These are phyloP conservation scores for Cephalopholis sonnerati DNA, from an alignment of 2,113 vertebrate genomes.

Conservation along the genomic window DNA sequence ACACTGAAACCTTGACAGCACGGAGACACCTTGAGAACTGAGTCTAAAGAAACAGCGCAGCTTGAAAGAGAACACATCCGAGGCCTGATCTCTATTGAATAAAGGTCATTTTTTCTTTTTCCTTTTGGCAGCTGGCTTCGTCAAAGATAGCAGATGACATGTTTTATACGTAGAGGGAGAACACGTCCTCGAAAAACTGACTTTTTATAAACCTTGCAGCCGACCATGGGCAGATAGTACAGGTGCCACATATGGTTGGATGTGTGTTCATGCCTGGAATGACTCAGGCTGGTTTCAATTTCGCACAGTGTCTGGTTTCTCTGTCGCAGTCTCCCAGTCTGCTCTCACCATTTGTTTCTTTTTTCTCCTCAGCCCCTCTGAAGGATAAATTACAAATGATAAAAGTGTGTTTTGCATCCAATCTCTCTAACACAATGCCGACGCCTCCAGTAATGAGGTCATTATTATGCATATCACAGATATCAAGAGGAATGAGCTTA, in stretches of 20 bases:
- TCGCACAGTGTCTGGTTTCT: conserved; percentile 54
- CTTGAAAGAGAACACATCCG: not conserved
- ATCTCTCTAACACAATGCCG: conserved; percentile 50
- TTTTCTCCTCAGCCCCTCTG: conserved; percentile 2
- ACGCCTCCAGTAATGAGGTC: conserved; percentile 64
- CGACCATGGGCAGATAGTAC: not conserved
- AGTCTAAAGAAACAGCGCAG: not conserved
- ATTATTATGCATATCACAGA: conserved; percentile 73
- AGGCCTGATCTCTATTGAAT: not conserved
- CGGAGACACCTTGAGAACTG: not conserved
- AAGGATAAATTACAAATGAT: conserved; percentile 54
- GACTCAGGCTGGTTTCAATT: conserved; percentile 50
- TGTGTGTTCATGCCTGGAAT: conserved; percentile 39
- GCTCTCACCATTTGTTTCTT: conserved; percentile 8
- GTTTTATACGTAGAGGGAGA: conserved; percentile 14
- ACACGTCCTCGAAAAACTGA: conserved; percentile 16
- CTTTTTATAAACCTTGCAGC: not conserved
- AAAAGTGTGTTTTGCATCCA: conserved; percentile 59
- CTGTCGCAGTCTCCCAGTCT: conserved; percentile 17
- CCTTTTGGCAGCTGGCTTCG: conserved; percentile 12
- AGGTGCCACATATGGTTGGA: conserved; percentile 34
- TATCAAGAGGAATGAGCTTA: conserved; percentile 71
- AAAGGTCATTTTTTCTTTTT: conserved; percentile 30
- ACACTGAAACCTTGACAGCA: conserved; percentile 8
- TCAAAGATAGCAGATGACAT: not conserved